Evolutionary conservation across 2,797 vertebrate species (phyloP), one percentile per base, ranked within the genome.

Genomic region (Sebastes jordani): DNA sequence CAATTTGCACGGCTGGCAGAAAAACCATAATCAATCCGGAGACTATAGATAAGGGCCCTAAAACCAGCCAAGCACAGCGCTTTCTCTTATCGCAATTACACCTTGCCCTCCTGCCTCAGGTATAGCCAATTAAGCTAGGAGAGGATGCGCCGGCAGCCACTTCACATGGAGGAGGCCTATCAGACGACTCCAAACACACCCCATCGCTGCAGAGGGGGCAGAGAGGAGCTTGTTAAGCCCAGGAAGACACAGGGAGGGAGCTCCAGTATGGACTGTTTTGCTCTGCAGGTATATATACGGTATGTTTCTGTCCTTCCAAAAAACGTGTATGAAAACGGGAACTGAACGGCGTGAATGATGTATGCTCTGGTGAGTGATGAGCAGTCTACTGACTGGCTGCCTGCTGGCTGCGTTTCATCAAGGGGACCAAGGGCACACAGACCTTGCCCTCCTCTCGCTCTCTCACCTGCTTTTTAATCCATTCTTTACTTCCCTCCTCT

Each of bases 21-120:
- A 94, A 95, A 93, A 92, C 76, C 87, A 95, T 93, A 94, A 95
- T 95, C 94, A 95, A 95, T 95, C 91, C 84, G 25, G 80, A 95
- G 95, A 95, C 94, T 94, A 95, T 87, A 94, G 95, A 95, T 95
- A 95, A 95, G 87, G 87, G 87, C 88, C 89, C 89, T 92, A 93
- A 94, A 95, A 94, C 88, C 91, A 93, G 91, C 90, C 87, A 77
- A 91, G 93, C 91, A 85, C 92, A 93, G 92, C 91, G 36, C 88
- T 93, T 94, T 92, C 92, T 91, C 91, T 93, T 94, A 94, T 92
- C 90, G 52, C 92, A 93, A 94, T 95, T 94, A 94, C 92, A 93
- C 91, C 91, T 93, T 91, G 86, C 86, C 90, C 91, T 93, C 87
- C 82, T 52, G 88, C 89, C 91, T 94, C 93, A 94, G 95, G 93